These are phyloP conservation scores for Halcyon chelicuti DNA, from an alignment of 2,797 vertebrate genomes.

Conservation along the genomic window DNA sequence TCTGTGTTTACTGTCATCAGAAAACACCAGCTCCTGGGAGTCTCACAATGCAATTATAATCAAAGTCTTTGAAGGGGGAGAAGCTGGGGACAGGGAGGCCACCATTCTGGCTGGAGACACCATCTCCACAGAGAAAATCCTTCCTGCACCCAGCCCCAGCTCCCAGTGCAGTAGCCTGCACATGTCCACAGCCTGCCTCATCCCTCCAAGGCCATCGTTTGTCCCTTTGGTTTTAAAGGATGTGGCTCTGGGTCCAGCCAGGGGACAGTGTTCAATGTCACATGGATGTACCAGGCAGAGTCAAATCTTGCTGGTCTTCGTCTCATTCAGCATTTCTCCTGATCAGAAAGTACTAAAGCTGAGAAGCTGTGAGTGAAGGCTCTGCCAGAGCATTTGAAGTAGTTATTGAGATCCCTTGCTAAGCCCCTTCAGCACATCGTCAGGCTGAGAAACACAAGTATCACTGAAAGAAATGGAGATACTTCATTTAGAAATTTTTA, in stretches of 20 bases:
- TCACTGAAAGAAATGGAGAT: not conserved
- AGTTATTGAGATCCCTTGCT: not conserved
- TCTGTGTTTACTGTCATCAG: not conserved
- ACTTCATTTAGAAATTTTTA: slow-evolving; percentile 35
- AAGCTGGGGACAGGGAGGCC: not conserved
- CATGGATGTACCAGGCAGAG: not conserved
- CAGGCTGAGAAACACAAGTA: not conserved
- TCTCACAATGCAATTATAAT: not conserved
- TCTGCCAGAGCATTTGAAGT: not conserved
- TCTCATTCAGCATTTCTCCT: not conserved
- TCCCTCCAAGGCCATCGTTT: fast-evolving
- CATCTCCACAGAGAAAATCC: fast-evolving
- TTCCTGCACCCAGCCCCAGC: not conserved
- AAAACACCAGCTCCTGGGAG: not conserved
- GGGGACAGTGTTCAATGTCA: not conserved
- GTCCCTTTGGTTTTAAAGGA: not conserved
- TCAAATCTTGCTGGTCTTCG: not conserved
- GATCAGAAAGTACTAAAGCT: not conserved
- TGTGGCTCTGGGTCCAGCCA: fast-evolving
- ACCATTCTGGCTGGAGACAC: not conserved
- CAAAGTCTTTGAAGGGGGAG: not conserved
- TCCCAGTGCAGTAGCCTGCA: not conserved
- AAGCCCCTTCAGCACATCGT: not conserved
- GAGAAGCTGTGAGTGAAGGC: not conserved
- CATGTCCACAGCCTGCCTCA: fast-evolving